Base-by-base conservation (phyloP, 2,113 vertebrate genomes). In the Gambusia holbrooki region DNA sequence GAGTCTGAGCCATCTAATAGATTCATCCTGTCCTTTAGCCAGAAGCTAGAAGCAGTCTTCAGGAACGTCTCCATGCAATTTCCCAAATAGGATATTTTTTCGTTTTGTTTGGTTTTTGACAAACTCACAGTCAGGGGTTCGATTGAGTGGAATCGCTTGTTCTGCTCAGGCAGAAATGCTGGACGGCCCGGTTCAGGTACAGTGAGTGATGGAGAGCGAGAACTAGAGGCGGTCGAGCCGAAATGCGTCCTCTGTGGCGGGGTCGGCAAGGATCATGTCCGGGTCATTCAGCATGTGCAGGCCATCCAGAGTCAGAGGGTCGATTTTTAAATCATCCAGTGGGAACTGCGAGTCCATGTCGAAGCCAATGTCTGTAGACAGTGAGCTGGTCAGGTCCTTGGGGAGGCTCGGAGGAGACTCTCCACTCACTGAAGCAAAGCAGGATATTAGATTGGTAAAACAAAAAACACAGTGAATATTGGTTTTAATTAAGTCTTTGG, bases 271-370 rank as follows among this genome's bases (percentile, higher is more conserved):
- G 89, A 98, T 95, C 96, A 99, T 97, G 93, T 99, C 97, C 0
- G 98, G 98, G 93, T 98, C 98, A 1, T 98, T 98, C 71, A 99
- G 97, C 97, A 99, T 98, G 94, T 98, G 97, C 72, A 99, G 96
- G 90, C 98, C 98, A 15, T 99, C 97, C 30, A 99, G 87, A 66
- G 98, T 99, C 84, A 99, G 93, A 19, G 97, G 98, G 91, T 99
- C 98, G 11, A 99, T 98, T 95, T 97, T 98, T 79, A 99, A 96
- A 91, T 99, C 98, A 0, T 99, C 98, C 92, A 99, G 92, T 0
- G 97, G 98, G 91, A 99, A 99, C 70, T 96, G 97, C 85, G 95
- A 96, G 95, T 99, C 97, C 0, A 97, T 82, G 17, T 99, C 97
- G 5, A 99, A 99, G 94, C 95, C 94, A 92, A 98, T 93, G 0